Conservation (phyloP, 2,888 invertebrate species). For the Sesia apiformis region DNA sequence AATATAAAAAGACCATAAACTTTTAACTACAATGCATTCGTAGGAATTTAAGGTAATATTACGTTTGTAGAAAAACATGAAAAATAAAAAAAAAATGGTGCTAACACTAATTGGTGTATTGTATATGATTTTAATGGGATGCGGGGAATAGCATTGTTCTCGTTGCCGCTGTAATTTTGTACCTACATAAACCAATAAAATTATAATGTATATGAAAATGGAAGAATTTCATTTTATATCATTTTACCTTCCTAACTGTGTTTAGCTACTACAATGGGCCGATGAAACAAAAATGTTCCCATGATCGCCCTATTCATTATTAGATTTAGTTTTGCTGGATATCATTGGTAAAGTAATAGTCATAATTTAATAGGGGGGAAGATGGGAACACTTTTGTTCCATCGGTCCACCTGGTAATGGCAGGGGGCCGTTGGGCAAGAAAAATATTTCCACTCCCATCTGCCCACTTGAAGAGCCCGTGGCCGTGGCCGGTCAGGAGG, state of each 20-base stretch:
- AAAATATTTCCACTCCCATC: too few species aligned
- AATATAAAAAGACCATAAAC: conserved; percentile 51
- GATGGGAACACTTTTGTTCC: too few species aligned
- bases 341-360: too few species aligned
- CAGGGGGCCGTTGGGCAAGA: too few species aligned
- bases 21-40: conserved; percentile 52
- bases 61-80: conserved; percentile 55
- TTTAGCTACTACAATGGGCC: too few species aligned
- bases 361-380: too few species aligned
- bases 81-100: conserved; percentile 61
- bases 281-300: too few species aligned
- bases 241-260: background rate
- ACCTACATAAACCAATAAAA: conserved; percentile 60
- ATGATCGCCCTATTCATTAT: too few species aligned
- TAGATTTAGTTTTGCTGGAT: too few species aligned
- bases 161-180: conserved; percentile 61
- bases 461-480: too few species aligned
- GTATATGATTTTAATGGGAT: conserved; percentile 49
- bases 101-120: conserved; percentile 67
- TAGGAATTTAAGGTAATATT: conserved; percentile 61
- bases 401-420: too few species aligned
- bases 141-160: conserved; percentile 54
- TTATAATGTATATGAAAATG: conserved; percentile 27
- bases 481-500: too few species aligned
- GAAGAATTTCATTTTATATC: conserved; percentile 16